Evolutionary conservation across 2,888 invertebrate species (phyloP), one percentile per base, ranked within the genome.

Genomic region (Bellardia pandia): DNA sequence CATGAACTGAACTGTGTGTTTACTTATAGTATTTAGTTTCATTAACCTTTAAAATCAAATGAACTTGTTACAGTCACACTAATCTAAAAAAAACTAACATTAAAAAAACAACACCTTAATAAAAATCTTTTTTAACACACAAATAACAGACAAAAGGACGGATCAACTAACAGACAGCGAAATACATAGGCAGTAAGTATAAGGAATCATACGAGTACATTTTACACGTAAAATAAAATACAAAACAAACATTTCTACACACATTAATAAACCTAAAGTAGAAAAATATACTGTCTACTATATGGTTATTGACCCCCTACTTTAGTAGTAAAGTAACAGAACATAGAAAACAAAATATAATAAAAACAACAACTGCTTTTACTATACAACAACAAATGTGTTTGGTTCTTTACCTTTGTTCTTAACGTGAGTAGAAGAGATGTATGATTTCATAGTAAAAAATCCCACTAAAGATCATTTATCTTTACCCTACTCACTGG

Each of bases 221-320:
- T 66, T 75, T 60, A 82, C 68, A 64, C 64, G 16, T 56, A 64
- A 42, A 64, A 53, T n/a, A n/a, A 45, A 16, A 60, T 33, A 69
- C 1, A 3, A 37, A 37, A 4, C 4, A 37, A 37, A 37, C 1
- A 6, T 42, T 6, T 16, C 13, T 3, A 66, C 37, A 60, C 33
- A 40, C 42, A 40, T 56, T 56, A 56, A 56, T 23, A 56, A 69
- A 45, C 11, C 45, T 45, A 45, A 16, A 42, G 51, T 33, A 82
- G 40, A 62, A 37, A 23, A 48, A 69, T 48, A 48, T 48, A 45
- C 3, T 11, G 45, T 5, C 4, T 37, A 2, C 13, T 9, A 3
- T 16, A 64, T 77, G 83, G 77, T 66, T 77, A 64, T 72, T 77
- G 83, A 83, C 69, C 83, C 42, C 14, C 64, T 14, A 40, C 23